Conservation (phyloP, 2,888 invertebrate genomes). For the Prenolepis imparis region DNA sequence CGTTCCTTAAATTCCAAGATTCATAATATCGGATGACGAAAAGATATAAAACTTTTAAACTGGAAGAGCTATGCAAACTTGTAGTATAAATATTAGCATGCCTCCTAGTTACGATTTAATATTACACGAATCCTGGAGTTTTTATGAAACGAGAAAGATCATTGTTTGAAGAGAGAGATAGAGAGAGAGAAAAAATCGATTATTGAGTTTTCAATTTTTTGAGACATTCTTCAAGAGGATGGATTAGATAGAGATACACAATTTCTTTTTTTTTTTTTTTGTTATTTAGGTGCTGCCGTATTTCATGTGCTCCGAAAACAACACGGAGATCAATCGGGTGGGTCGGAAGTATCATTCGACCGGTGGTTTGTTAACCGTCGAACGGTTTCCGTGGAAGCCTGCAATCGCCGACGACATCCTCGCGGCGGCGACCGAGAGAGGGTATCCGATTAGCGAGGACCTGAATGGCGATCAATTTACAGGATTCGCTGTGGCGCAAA, state of each 20-base stretch:
- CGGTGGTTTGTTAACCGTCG: conserved; percentile 89
- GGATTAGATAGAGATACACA: not conserved
- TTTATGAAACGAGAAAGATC: not conserved
- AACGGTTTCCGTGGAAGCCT: conserved; percentile 90
- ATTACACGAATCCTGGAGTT: not conserved
- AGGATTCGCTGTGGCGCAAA: conserved; percentile 90
- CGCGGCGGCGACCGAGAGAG: conserved; percentile 88
- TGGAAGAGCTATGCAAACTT: not conserved
- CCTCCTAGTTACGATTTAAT: not conserved
- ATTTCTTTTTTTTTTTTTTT: too few relatives aligned
- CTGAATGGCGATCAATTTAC: conserved; percentile 89
- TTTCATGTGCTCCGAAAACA: conserved; percentile 91
- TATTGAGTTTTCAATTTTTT: not conserved
- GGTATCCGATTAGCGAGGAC: conserved; percentile 89
- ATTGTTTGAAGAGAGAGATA: not conserved
- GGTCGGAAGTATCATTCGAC: conserved; percentile 88
- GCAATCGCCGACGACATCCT: conserved; percentile 89
- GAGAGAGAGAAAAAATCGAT: not conserved
- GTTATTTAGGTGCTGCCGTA: conserved; percentile 89
- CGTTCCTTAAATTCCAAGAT: not conserved
- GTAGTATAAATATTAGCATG: conserved; percentile 5
- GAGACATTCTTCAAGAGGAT: not conserved
- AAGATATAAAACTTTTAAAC: not conserved
- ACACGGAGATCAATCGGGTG: conserved; percentile 89
- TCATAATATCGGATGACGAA: not conserved